A percentile compares a stretch with the other conserved stretches of the same genome.
Conservation (phyloP, 2,888 invertebrate species). For the Scaptodrosophila latifasciaeformis region DNA sequence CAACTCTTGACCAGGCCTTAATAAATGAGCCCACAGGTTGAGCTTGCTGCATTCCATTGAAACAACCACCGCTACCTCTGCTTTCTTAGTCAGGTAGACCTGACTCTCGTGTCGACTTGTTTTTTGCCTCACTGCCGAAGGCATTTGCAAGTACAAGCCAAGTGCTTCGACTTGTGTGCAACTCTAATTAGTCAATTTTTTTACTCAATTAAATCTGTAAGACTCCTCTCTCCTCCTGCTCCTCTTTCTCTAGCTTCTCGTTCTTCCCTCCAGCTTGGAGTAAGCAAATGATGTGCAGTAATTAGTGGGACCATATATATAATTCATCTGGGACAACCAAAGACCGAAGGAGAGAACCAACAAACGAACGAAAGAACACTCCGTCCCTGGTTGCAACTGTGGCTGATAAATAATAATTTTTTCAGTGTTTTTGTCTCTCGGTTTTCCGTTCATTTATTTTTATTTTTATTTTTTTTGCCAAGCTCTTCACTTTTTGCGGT, state of each 20-base stretch:
- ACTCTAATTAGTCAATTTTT: constrained; percentile 67
- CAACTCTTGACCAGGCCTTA: constrained; percentile 51
- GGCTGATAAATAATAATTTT: constrained; percentile 64
- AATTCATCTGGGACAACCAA: constrained; percentile 14
- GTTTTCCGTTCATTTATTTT: no score
- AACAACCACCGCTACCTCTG: not conserved
- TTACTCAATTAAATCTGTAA: constrained; percentile 65
- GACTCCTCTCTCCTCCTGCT: not conserved
- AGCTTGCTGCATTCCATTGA: no score
- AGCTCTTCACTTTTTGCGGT: constrained; percentile 17
- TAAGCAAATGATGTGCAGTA: constrained; percentile 70
- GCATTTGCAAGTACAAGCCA: constrained; percentile 40
- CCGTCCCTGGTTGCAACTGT: constrained; percentile 27
- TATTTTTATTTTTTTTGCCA: no score
- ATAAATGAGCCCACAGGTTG: constrained; percentile 3
- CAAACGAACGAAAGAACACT: constrained; percentile 12
- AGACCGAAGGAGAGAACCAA: no score
- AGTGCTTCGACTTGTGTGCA: constrained; percentile 5
- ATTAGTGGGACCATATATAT: constrained; percentile 46
- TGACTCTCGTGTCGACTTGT: not conserved
- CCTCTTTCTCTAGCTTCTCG: constrained; percentile 1
- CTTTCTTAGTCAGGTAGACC: not conserved
- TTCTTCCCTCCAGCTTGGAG: constrained; percentile 34
- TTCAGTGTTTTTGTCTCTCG: constrained; percentile 21
- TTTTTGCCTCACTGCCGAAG: constrained; percentile 6